Evolutionary conservation across 2,888 invertebrate genomes (phyloP), one percentile per base, ranked within the genome.

Genomic region (Serrognathus titanus): DNA sequence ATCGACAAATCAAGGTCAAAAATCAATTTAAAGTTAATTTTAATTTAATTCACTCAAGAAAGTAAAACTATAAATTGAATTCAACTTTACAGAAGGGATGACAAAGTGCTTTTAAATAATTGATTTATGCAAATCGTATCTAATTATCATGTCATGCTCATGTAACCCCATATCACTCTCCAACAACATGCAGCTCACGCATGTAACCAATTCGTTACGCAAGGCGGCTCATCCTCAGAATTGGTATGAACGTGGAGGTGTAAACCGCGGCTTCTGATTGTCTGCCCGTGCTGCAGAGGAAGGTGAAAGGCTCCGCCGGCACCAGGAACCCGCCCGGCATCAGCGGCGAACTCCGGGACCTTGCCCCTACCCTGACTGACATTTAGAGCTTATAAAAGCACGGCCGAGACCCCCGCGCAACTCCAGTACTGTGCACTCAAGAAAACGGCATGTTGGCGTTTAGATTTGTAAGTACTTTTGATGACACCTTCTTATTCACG

Each of bases 401-500:
- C 68, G 69, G 63, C 66, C 68, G 62, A 63, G 71, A 71, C 74
- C 75, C 75, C 75, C 75, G 74, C 75, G 69, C 71, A 67, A 73
- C 71, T 74, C 65, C 71, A 76, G 75, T 76, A 71, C 70, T 69
- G 75, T 75, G 75, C 68, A 67, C 69, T 63, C 71, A 66, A 64
- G 60, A 57, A 64, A 56, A 64, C 66, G 68, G 65, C 72, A 76
- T 76, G 76, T 67, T 70, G 62, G 65, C 66, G 65, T 69, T 73
- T 60, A 75, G 65, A 75, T 71, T 73, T 71, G 76, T 76, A 72
- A 76, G 76, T 76, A 57, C 41, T 46, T 49, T 11, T 55, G 24
- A 51, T 43, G 12, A 48, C 39, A 43, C n/a, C 16, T 11, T 53
- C 7, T 48, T 11, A 39, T 39, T 39, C 1, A 2, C 12, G 12